phyloP scores from a whole-genome alignment of 2,888 invertebrate species.

The Apamea crenata region DNA sequence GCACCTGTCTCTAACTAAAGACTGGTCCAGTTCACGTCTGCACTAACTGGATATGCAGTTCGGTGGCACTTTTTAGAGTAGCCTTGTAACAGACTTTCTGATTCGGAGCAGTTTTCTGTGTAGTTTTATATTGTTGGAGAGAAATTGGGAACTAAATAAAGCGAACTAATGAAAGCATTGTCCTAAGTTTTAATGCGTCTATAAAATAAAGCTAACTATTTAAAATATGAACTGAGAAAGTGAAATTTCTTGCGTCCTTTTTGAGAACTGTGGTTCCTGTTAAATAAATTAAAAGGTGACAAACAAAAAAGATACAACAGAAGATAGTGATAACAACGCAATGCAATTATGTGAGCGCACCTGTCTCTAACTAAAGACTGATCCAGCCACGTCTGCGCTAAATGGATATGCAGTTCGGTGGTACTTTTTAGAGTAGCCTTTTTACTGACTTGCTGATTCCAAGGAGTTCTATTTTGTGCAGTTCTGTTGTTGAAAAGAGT shows the following conservation, averaged over 20 bases:
- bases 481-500: neutral
- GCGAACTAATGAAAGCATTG: too few relatives aligned
- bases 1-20: constrained; percentile 70
- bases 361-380: constrained; percentile 64
- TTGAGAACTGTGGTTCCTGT: too few relatives aligned
- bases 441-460: constrained; percentile 24
- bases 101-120: neutral
- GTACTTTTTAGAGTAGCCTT: constrained; percentile 41
- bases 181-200: too few relatives aligned
- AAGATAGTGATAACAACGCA: constrained; percentile 39
- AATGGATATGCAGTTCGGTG: constrained; percentile 24
- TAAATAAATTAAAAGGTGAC: too few relatives aligned
- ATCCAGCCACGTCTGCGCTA: constrained; percentile 41
- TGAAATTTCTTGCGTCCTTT: too few relatives aligned
- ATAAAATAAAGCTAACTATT: too few relatives aligned
- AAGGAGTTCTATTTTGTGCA: neutral
- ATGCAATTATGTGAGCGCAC: constrained; percentile 77
- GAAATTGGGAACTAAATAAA: too few relatives aligned
- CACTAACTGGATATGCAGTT: constrained; percentile 39
- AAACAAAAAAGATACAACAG: too few relatives aligned
- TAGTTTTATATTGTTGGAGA: too few relatives aligned
- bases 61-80: constrained; percentile 42
- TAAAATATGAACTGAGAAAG: too few relatives aligned
- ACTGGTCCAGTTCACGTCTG: constrained; percentile 27
- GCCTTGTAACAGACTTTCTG: constrained; percentile 20